phyloP scores from a whole-genome alignment of 2,888 invertebrate species.

The Lagria hirta region DNA sequence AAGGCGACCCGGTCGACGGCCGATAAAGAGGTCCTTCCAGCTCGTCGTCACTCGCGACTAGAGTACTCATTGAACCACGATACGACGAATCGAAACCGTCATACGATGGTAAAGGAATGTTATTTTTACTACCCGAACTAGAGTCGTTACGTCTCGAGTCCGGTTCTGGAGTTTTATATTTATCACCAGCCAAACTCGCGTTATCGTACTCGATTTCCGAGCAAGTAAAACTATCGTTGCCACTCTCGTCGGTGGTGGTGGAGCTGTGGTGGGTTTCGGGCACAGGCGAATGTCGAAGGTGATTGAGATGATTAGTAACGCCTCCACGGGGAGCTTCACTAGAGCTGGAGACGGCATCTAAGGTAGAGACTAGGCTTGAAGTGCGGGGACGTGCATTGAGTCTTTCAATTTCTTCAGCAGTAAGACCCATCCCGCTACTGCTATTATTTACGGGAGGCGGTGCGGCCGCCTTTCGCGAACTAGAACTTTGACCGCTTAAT shows the following conservation, averaged over 20 bases:
- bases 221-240: conserved; percentile 96
- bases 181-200: conserved; percentile 79
- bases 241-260: conserved; percentile 88
- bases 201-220: conserved; percentile 97
- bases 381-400: conserved; percentile 85
- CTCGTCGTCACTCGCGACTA: conserved; percentile 93
- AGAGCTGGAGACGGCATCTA: conserved; percentile 92
- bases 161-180: conserved; percentile 56
- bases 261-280: conserved; percentile 74
- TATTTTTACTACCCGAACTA: conserved; percentile 58
- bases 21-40: conserved; percentile 77
- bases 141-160: conserved; percentile 47
- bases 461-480: conserved; percentile 71
- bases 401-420: conserved; percentile 91
- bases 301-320: conserved; percentile 66
- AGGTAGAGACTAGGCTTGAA: conserved; percentile 86
- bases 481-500: conserved; percentile 82
- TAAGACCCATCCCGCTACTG: conserved; percentile 79
- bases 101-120: conserved; percentile 76
- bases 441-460: conserved; percentile 70
- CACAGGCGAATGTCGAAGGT: conserved; percentile 71
- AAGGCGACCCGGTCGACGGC: conserved; percentile 77
- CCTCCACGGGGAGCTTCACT: conserved; percentile 77
- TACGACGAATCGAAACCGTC: conserved; percentile 94
- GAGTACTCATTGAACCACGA: conserved; percentile 88